Conservation (phyloP, 1,140 invertebrate genomes). For the Aphaenogaster rudis region DNA sequence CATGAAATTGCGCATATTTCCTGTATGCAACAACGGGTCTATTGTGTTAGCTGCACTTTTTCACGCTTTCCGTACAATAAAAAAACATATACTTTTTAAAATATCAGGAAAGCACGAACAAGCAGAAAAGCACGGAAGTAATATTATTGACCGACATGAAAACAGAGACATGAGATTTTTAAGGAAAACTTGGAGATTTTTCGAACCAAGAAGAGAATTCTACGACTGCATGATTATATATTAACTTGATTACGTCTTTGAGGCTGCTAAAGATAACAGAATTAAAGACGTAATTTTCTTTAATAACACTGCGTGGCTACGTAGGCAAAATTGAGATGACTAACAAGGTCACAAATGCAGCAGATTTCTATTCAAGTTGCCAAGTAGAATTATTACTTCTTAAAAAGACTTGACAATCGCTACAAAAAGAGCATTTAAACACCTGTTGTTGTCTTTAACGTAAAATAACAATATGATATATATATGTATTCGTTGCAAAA, state of each 20-base stretch:
- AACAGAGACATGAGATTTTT: background rate
- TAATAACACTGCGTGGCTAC: constrained; percentile 32
- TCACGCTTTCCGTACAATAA: background rate
- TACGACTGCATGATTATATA: constrained; percentile 33
- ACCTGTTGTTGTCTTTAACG: background rate
- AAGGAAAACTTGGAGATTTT: constrained; percentile 6
- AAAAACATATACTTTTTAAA: background rate
- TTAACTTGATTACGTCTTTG: constrained; percentile 56
- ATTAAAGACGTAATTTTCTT: constrained; percentile 44
- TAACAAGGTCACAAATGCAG: background rate
- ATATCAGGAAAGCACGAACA: background rate
- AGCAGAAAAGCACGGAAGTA: background rate
- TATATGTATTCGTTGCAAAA: background rate
- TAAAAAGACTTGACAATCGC: background rate
- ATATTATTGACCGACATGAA: background rate
- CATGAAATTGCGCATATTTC: background rate
- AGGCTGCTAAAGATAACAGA: constrained; percentile 31
- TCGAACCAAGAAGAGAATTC: constrained; percentile 1
- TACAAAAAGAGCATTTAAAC: background rate
- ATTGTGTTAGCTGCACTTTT: background rate
- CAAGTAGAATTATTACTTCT: background rate
- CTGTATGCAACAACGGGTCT: background rate
- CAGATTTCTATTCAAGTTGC: background rate
- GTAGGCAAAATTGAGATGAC: background rate
- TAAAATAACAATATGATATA: background rate